A percentile compares a stretch with the other conserved stretches of the same genome.
Conservation (phyloP, 2,113 vertebrate species). For the Chroicocephalus ridibundus region DNA sequence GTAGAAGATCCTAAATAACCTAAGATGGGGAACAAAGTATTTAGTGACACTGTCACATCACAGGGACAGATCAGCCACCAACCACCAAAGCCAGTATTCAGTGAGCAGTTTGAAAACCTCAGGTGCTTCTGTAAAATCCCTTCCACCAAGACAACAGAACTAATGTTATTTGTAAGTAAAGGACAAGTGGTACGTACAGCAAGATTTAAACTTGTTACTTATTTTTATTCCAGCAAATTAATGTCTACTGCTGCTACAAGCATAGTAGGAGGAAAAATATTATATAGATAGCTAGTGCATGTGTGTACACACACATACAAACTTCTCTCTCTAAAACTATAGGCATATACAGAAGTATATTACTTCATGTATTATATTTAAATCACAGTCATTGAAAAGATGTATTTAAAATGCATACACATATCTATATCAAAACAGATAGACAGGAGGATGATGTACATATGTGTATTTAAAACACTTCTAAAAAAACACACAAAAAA, state of each 20-base stretch:
- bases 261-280: not conserved
- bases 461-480: not conserved
- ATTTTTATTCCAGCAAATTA: not conserved
- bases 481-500: fast-evolving
- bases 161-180: not conserved
- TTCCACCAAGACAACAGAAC: not conserved
- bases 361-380: not conserved
- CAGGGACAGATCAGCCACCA: not conserved
- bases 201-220: not conserved
- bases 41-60: not conserved
- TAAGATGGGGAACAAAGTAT: not conserved
- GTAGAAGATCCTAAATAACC: not conserved
- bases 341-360: not conserved
- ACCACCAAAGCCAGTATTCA: not conserved
- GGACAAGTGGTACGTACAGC: not conserved
- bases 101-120: not conserved
- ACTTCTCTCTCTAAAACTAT: not conserved
- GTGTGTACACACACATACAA: not conserved
- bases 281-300: not conserved
- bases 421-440: not conserved
- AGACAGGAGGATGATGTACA: not conserved
- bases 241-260: not conserved
- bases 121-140: not conserved
- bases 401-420: not conserved
- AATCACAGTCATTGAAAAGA: not conserved